phyloP scores from a whole-genome alignment of 2,888 invertebrate genomes.

The Meiosimyza platycephala region DNA sequence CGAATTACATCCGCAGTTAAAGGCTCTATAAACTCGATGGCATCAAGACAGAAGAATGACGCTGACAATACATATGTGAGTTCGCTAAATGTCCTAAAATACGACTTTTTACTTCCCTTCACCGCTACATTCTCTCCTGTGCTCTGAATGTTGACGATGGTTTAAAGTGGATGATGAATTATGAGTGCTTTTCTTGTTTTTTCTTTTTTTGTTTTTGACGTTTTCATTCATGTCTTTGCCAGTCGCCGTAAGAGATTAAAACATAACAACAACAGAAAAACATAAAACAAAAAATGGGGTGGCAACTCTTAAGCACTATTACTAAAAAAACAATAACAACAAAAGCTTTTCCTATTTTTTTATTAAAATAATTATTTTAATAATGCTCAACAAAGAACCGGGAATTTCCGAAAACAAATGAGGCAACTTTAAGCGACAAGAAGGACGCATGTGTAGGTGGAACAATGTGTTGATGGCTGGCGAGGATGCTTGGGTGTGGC shows the following conservation, averaged over 20 bases:
- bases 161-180: slow-evolving; percentile 26
- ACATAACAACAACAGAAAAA: background rate
- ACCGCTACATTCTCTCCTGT: no score
- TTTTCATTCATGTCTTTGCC: background rate
- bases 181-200: slow-evolving; percentile 2
- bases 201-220: background rate
- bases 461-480: slow-evolving; percentile 34
- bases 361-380: slow-evolving; percentile 62
- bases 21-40: no score
- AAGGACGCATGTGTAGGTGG: slow-evolving; percentile 3
- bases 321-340: slow-evolving; percentile 2
- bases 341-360: slow-evolving; percentile 37
- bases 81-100: background rate
- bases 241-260: background rate
- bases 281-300: background rate
- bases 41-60: slow-evolving; percentile 5
- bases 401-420: slow-evolving; percentile 38
- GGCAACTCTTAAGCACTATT: slow-evolving; percentile 11
- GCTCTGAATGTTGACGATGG: no score
- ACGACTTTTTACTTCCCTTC: no score
- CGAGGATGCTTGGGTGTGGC: slow-evolving; percentile 27
- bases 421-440: background rate
- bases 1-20: no score
- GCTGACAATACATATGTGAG: slow-evolving; percentile 37
- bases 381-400: slow-evolving; percentile 46